Percentiles rank a stretch among this genome's conserved stretches.
phyloP scores from a whole-genome alignment of 2,797 vertebrate species.

The Amblyopsis hoosieri region DNA sequence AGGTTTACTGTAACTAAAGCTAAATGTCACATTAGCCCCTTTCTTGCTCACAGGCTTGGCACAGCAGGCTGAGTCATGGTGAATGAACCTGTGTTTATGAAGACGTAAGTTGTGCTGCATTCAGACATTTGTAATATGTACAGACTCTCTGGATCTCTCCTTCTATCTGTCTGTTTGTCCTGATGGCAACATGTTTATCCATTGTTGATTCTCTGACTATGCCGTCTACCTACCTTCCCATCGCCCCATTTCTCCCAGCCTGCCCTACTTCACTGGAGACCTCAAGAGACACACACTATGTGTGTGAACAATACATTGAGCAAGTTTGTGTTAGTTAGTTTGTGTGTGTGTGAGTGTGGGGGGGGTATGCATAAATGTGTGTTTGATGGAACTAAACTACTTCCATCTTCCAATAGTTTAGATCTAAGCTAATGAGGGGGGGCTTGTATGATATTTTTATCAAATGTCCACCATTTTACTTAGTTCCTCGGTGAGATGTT shows the following conservation, averaged over 20 bases:
- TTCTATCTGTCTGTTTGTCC: conserved; percentile 49
- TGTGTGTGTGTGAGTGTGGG: conserved; percentile 32
- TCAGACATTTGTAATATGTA: no score
- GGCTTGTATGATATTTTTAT: neutral
- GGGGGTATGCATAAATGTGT: conserved; percentile 22
- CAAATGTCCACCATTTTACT: conserved; percentile 38
- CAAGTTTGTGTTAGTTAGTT: conserved; percentile 40
- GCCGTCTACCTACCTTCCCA: conserved; percentile 60
- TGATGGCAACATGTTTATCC: conserved; percentile 72
- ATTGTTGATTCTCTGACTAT: conserved; percentile 77
- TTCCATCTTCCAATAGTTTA: no score
- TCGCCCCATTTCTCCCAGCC: conserved; percentile 69
- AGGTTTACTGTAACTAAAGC: no score
- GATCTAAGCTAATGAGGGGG: conserved; percentile 15
- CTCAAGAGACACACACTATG: conserved; percentile 45
- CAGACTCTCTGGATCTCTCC: conserved; percentile 13
- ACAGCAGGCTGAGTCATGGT: no score
- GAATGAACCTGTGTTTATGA: no score
- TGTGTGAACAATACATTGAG: no score
- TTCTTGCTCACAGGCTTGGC: no score
- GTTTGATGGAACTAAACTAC: no score
- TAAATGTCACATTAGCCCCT: no score
- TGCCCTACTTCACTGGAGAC: conserved; percentile 72
- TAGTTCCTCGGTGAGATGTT: conserved; percentile 14
- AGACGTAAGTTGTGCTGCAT: no score